Conservation (phyloP, 2,113 vertebrate species). For the Merops nubicus region DNA sequence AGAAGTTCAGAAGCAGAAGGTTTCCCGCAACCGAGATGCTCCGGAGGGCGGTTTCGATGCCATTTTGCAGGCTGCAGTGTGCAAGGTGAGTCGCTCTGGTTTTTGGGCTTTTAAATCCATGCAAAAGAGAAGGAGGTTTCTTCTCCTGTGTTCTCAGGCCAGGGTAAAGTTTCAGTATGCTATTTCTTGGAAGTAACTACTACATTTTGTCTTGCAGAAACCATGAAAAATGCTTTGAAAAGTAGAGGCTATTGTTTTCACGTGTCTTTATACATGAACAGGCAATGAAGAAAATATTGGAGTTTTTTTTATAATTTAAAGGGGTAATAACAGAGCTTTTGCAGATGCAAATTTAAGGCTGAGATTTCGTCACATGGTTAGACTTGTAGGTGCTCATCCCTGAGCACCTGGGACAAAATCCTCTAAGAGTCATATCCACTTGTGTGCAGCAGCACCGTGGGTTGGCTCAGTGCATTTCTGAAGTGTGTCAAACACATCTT, state of each 20-base stretch:
- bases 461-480: fast-evolving
- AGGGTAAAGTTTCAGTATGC: neutral
- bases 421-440: neutral
- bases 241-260: neutral
- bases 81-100: constrained; percentile 82
- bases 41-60: constrained; percentile 96
- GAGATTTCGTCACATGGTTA: neutral
- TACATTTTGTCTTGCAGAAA: neutral
- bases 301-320: neutral
- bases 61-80: constrained; percentile 93
- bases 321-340: neutral
- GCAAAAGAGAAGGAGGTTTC: neutral
- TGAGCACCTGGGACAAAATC: neutral
- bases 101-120: neutral
- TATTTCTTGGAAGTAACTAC: neutral
- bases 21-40: constrained; percentile 94
- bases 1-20: constrained; percentile 94
- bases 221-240: neutral
- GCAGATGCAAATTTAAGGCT: neutral
- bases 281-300: neutral
- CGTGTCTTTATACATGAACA: neutral
- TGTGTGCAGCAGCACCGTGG: neutral
- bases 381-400: neutral
- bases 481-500: neutral
- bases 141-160: neutral